Conservation (phyloP, 2,797 vertebrate genomes). For the Serranus cabrilla region DNA sequence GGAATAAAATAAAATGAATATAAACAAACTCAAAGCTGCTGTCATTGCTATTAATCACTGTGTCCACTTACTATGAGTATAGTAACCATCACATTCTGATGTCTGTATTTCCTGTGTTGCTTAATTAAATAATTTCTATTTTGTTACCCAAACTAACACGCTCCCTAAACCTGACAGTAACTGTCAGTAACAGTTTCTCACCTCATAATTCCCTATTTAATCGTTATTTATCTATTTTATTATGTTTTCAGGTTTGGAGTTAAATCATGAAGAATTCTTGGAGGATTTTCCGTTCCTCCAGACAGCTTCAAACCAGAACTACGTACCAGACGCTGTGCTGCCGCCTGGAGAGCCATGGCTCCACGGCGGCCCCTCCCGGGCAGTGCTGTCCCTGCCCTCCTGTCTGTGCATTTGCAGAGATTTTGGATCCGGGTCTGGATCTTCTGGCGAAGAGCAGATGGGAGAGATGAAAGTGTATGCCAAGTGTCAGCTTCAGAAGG, state of each 20-base stretch:
- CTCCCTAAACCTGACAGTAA: neutral
- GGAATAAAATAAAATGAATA: conserved; percentile 33
- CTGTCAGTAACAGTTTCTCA: neutral
- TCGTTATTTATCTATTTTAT: neutral
- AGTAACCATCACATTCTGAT: neutral
- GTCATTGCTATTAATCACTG: conserved; percentile 3
- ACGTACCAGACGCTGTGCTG: conserved; percentile 74
- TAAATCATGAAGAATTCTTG: conserved; percentile 62
- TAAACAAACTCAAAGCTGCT: conserved; percentile 18
- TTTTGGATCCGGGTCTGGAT: neutral
- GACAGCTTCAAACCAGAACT: conserved; percentile 62
- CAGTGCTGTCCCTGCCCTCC: conserved; percentile 80
- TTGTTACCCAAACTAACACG: neutral
- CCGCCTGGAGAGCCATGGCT: conserved; percentile 76
- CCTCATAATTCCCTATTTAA: neutral
- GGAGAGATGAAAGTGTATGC: conserved; percentile 76
- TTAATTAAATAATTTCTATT: neutral
- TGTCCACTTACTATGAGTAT: neutral
- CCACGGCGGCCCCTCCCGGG: conserved; percentile 73
- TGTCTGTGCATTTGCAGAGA: conserved; percentile 76
- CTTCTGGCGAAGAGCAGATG: conserved; percentile 46
- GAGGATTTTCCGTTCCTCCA: conserved; percentile 66
- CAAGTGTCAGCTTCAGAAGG: conserved; percentile 72
- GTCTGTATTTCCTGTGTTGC: neutral
- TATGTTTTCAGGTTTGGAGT: conserved; percentile 54